Base-by-base conservation (phyloP, 2,797 vertebrate species). In the Acrossocheilus fasciatus region DNA sequence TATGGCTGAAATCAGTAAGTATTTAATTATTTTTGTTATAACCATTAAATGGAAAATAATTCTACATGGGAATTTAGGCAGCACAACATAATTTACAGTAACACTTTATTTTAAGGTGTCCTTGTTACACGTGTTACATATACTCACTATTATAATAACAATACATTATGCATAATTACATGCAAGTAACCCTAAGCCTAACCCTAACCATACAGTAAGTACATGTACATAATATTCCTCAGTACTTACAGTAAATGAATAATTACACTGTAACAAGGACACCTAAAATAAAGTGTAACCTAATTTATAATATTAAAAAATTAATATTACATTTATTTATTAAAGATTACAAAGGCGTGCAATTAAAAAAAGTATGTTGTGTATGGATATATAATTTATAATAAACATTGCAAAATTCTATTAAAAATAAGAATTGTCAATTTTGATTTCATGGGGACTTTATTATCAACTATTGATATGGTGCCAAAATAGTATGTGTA, bases 51-150 rank as follows among this genome's bases (percentile, higher is more conserved):
- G 20, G 20, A n/a, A 10, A 26, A 43, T 15, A 41, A 57, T 59
- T 20, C 52, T n/a, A 15, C 34, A 23, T 77, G 2, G 36, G 20
- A 78, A n/a, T 78, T 77, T 59, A 59, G 6, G 1, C 6, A 95
- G 95, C 95, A 94, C 94, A 94, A 93, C 79, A 87, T 68, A 39
- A 69, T 69, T 69, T 69, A 69, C 4, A 0, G 12, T 6, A 64
- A 30, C 1, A 30, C 12, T 30, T 30, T 64, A 64, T 64, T 64
- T 52, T 0, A 52, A 18, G 1, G 50, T 52, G 50, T 50, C 47
- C 14, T 15, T 50, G 47, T 52, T 2, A 52, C 50, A 52, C 17
- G 15, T 52, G 50, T 17, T 17, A 17, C 15, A 6, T 52, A 6
- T 52, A 30, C n/a, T 64, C 30, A 64, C n/a, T 64, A 30, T 14